These are phyloP conservation scores for Xenopus tropicalis DNA, from an alignment of 2,113 vertebrate genomes.

Conservation along the genomic window UCB_Xtro_10.0 CM004449.2:113492501-113493000, in stretches of 20 bases:
- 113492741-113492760: conserved; percentile 16
- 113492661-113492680: no score
- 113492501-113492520: no score
- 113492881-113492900: background rate
- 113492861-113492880: background rate
- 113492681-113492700: no score
- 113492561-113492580: no score
- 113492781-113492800: conserved; percentile 1
- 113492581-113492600: no score
- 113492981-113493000: background rate
- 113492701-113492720: no score
- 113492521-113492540: no score
- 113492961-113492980: background rate
- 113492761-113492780: conserved; percentile 24
- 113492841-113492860: background rate
- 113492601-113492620: background rate
- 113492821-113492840: conserved; percentile 36
- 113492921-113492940: conserved; percentile 7
- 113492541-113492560: no score
- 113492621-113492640: no score
- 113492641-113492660: no score
- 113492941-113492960: background rate
- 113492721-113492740: background rate
- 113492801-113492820: conserved; percentile 14
- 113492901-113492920: background rate